Evolutionary conservation across 1,140 invertebrate genomes (phyloP).

Genomic region (Drosophila dunni): DNA sequence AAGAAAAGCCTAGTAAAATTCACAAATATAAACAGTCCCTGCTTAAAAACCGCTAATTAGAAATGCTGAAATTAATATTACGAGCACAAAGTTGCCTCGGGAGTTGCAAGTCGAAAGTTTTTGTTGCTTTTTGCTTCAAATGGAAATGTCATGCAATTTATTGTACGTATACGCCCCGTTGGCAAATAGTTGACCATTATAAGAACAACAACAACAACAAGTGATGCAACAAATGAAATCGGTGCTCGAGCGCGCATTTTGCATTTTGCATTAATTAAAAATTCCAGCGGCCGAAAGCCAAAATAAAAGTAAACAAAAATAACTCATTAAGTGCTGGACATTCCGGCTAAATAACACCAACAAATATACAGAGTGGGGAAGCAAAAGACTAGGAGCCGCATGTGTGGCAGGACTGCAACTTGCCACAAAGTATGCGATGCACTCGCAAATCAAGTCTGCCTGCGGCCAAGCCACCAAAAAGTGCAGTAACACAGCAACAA

Average conservation of each 20-base stretch:
- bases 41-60: conserved; percentile 20
- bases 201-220: conserved; percentile 27
- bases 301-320: conserved; percentile 66
- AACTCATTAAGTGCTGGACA: conserved; percentile 71
- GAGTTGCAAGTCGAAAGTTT: conserved; percentile 6
- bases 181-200: conserved; percentile 38
- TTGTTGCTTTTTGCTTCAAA: conserved; percentile 15
- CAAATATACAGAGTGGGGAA: conserved; percentile 8
- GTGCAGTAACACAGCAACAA: conserved; percentile 48
- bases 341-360: conserved; percentile 57
- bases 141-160: conserved; percentile 63
- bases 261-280: conserved; percentile 75
- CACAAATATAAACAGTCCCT: neutral
- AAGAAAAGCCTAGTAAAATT: too few species aligned
- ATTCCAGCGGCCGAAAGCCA: conserved; percentile 63
- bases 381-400: neutral
- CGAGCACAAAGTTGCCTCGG: conserved; percentile 29
- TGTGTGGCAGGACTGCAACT: conserved; percentile 43
- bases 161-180: conserved; percentile 13
- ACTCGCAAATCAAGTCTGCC: conserved; percentile 79
- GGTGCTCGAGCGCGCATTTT: conserved; percentile 51
- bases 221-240: conserved; percentile 48
- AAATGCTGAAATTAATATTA: conserved; percentile 20
- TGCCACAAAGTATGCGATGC: conserved; percentile 79
- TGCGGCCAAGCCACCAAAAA: conserved; percentile 67